phyloP scores from a whole-genome alignment of 2,888 invertebrate genomes.

The Leucoma salicis region DNA sequence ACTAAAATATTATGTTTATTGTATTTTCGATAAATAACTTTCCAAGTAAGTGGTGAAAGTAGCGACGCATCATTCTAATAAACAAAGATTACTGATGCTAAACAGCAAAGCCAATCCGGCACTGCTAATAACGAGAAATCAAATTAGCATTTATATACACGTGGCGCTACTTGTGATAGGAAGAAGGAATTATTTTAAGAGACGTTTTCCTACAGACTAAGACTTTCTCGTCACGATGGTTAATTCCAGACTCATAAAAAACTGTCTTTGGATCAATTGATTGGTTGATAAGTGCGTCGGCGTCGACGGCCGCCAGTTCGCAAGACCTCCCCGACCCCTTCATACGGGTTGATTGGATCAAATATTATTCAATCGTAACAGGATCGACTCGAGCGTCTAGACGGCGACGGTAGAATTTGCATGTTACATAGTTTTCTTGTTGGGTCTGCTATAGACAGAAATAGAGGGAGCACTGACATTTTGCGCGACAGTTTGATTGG shows the following conservation, averaged over 20 bases:
- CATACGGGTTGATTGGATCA: conserved; percentile 77
- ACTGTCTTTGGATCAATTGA: conserved; percentile 58
- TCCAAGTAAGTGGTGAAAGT: conserved; percentile 19
- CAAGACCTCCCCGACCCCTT: conserved; percentile 71
- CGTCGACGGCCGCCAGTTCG: conserved; percentile 42
- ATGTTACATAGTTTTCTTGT: conserved; percentile 76
- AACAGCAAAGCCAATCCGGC: not conserved
- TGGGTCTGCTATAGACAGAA: conserved; percentile 69
- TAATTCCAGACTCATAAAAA: conserved; percentile 18
- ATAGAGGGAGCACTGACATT: conserved; percentile 78
- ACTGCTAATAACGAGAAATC: conserved; percentile 12
- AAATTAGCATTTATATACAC: conserved; percentile 21
- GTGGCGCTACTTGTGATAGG: too few species aligned
- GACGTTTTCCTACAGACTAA: conserved; percentile 1
- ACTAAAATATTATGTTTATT: not conserved
- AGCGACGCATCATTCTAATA: conserved; percentile 11
- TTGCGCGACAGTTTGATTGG: conserved; percentile 63
- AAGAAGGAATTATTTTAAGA: conserved; percentile 16
- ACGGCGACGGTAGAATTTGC: conserved; percentile 77
- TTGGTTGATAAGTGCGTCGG: conserved; percentile 44
- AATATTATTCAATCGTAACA: conserved; percentile 76
- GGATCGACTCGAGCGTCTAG: conserved; percentile 65
- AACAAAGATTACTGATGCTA: conserved; percentile 7
- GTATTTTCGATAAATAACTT: conserved; percentile 17
- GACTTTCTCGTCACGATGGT: conserved; percentile 25